Evolutionary conservation across 2,888 invertebrate genomes (phyloP).

Genomic region (Ormyrus labotus): DNA sequence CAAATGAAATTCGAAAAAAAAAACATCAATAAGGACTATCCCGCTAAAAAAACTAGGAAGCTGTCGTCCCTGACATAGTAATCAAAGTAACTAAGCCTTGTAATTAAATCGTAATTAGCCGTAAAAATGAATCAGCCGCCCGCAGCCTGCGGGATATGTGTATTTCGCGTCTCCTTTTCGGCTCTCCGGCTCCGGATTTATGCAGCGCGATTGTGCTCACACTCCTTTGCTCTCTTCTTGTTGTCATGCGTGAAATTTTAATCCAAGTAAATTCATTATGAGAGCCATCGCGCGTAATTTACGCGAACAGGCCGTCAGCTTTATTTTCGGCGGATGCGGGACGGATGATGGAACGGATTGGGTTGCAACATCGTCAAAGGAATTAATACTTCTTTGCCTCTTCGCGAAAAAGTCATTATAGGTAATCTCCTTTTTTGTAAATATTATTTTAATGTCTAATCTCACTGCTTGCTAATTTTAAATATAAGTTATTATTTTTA

Average conservation of each 20-base stretch:
- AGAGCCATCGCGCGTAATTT: slow-evolving; percentile 10
- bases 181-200: slow-evolving; percentile 4
- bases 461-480: no score
- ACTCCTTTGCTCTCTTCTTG: not conserved
- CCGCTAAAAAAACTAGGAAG: no score
- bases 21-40: no score
- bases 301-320: not conserved
- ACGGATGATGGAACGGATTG: not conserved
- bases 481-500: no score
- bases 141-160: not conserved
- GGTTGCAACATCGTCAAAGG: not conserved
- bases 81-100: slow-evolving; percentile 43
- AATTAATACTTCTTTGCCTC: no score
- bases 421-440: no score
- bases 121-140: slow-evolving; percentile 59
- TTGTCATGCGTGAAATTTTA: slow-evolving; percentile 39
- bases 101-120: slow-evolving; percentile 66
- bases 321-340: not conserved
- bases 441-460: no score
- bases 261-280: slow-evolving; percentile 7
- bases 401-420: no score
- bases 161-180: not conserved
- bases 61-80: slow-evolving; percentile 14
- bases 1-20: no score
- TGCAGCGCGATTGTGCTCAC: not conserved